Conservation (phyloP, 1,140 invertebrate genomes). For the Luehdorfia chinensis region DNA sequence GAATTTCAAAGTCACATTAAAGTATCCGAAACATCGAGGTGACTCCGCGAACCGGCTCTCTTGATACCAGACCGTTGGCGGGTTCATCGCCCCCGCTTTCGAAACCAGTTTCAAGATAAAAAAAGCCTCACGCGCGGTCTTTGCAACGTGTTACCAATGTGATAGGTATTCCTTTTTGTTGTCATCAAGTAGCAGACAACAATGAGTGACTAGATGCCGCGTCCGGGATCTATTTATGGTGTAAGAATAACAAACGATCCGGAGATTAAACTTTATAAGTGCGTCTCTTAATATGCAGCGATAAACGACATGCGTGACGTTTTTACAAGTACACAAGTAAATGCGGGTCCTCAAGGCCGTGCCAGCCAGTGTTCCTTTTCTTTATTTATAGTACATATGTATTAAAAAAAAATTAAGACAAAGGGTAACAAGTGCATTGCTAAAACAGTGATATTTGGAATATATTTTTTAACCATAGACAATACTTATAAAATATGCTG, state of each 20-base stretch:
- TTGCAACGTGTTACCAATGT: conserved; percentile 33
- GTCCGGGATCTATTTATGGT: conserved; percentile 16
- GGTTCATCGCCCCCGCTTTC: conserved; percentile 60
- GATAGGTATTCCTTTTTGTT: conserved; percentile 25
- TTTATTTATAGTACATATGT: too few relatives aligned
- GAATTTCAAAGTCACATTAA: conserved; percentile 21
- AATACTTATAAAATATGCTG: too few relatives aligned
- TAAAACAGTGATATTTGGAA: too few relatives aligned
- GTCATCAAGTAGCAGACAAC: conserved; percentile 18
- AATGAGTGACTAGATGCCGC: conserved; percentile 20
- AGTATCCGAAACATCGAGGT: conserved; percentile 34
- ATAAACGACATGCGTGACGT: too few relatives aligned
- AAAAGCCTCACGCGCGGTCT: conserved; percentile 36
- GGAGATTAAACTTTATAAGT: too few relatives aligned
- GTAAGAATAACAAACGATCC: conserved; percentile 12
- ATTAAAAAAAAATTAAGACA: too few relatives aligned
- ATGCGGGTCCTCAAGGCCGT: too few relatives aligned
- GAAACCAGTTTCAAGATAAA: conserved; percentile 60
- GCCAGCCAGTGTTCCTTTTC: too few relatives aligned
- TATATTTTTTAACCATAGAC: too few relatives aligned
- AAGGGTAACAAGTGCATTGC: too few relatives aligned
- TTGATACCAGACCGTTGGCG: conserved; percentile 38
- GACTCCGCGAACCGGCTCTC: conserved; percentile 39
- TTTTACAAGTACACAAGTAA: too few relatives aligned
- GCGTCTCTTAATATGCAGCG: too few relatives aligned